Percentiles rank a stretch among this genome's conserved stretches.
Conservation (phyloP, 2,113 vertebrate species). For the Coptodon bakossiorum region DNA sequence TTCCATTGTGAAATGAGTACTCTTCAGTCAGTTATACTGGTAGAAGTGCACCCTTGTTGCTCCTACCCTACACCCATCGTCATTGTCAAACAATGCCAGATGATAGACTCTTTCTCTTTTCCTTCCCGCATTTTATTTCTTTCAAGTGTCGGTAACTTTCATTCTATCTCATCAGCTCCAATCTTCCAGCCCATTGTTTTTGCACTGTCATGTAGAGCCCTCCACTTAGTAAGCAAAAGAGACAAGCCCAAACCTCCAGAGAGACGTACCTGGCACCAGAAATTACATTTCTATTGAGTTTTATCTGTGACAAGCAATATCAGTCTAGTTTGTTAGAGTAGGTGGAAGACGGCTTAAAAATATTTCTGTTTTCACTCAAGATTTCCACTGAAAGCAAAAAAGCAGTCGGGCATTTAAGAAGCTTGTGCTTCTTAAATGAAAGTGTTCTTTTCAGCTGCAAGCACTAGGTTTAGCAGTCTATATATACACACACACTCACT, state of each 20-base stretch:
- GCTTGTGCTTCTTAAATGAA: not conserved
- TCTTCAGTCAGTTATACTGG: slow-evolving; percentile 16
- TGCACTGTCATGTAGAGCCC: not conserved
- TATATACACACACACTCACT: rapidly evolving
- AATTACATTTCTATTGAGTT: not conserved
- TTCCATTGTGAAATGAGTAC: not conserved
- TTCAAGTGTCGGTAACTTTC: not conserved
- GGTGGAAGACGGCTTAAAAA: not conserved
- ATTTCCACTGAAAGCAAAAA: not conserved
- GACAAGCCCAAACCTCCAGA: not conserved
- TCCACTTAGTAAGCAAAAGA: not conserved
- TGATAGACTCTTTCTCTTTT: not conserved
- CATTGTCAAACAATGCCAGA: not conserved
- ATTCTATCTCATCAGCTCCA: not conserved
- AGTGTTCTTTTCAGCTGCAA: not conserved
- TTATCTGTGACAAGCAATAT: not conserved
- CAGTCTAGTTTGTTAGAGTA: not conserved
- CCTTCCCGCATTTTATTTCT: not conserved
- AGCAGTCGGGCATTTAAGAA: not conserved
- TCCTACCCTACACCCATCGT: not conserved
- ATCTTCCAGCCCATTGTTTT: not conserved
- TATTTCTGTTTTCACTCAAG: not conserved
- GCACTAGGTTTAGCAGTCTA: not conserved
- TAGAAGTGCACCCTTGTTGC: not conserved
- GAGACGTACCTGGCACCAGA: not conserved